Percentiles rank a stretch among this genome's conserved stretches.
These are phyloP conservation scores for Mungos mungo DNA, from an alignment of 2,113 vertebrate genomes.

Conservation along the genomic window DNA sequence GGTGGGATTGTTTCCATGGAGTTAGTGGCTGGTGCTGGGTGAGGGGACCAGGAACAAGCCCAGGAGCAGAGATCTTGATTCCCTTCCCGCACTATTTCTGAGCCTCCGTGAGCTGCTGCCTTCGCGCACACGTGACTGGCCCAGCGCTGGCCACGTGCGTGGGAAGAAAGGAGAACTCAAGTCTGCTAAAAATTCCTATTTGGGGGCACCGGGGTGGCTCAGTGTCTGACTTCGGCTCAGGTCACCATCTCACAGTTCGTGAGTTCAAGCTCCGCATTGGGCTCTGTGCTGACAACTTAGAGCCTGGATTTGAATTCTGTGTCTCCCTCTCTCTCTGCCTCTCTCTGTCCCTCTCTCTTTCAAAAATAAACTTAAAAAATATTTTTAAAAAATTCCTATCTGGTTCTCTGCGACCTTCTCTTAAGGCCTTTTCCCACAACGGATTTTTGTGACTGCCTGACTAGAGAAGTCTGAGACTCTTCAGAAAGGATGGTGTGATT, in stretches of 20 bases:
- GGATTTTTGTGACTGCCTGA: not conserved
- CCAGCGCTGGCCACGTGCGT: too few relatives aligned
- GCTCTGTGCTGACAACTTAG: too few relatives aligned
- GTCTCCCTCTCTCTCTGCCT: too few relatives aligned
- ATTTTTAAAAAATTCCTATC: not conserved
- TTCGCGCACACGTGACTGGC: not conserved
- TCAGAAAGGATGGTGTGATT: not conserved
- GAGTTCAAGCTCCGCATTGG: too few relatives aligned
- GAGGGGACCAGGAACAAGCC: not conserved
- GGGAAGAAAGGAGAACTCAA: not conserved
- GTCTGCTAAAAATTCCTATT: not conserved
- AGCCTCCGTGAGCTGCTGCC: accelerated
- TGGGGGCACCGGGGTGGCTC: too few relatives aligned
- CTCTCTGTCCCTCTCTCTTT: too few relatives aligned
- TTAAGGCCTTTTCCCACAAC: not conserved
- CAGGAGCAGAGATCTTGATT: not conserved
- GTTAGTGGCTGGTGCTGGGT: too few relatives aligned
- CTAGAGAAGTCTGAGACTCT: not conserved
- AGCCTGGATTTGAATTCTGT: too few relatives aligned
- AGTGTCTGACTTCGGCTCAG: too few relatives aligned
- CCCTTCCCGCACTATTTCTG: not conserved
- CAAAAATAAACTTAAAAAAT: too few relatives aligned
- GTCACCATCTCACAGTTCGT: too few relatives aligned
- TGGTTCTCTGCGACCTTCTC: not conserved
- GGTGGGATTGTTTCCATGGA: not conserved